Conservation (phyloP, 2,888 invertebrate species). For the Polydesmus complanatus region DNA sequence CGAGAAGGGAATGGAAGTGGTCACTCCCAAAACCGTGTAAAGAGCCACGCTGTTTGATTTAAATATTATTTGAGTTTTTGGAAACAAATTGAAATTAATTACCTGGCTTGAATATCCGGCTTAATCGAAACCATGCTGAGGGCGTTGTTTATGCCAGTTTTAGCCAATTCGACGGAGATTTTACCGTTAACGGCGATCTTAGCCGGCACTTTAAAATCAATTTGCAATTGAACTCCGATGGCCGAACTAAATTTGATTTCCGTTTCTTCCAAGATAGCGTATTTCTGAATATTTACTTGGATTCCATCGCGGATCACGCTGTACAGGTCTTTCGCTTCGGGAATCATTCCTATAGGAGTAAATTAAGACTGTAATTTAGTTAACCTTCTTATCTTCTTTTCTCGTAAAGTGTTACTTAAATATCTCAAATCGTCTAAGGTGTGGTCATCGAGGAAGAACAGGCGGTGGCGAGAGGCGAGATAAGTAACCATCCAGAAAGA, state of each 20-base stretch:
- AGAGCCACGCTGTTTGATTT: too few species aligned
- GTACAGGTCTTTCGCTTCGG: conserved; percentile 7
- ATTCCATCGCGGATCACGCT: conserved; percentile 14
- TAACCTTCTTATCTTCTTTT: too few species aligned
- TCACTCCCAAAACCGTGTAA: too few species aligned
- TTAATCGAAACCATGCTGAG: conserved; percentile 2
- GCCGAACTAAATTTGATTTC: conserved; percentile 8
- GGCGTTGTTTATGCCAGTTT: conserved; percentile 4
- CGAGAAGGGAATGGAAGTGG: too few species aligned
- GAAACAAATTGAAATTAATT: background rate
- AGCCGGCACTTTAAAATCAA: conserved; percentile 5
- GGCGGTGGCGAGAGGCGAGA: conserved; percentile 1
- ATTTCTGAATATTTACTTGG: background rate
- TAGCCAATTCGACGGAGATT: conserved; percentile 3
- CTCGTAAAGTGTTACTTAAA: too few species aligned
- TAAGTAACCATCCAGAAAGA: background rate
- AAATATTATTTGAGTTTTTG: too few species aligned
- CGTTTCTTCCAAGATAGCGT: background rate
- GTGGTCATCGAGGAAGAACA: conserved; percentile 11
- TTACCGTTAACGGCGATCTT: conserved; percentile 1
- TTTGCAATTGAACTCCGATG: conserved; percentile 8
- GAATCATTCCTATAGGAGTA: conserved; percentile 12
- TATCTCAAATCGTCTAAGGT: conserved; percentile 8
- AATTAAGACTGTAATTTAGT: too few species aligned
- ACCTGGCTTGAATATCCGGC: conserved; percentile 4